A percentile compares a stretch with the other conserved stretches of the same genome.
These are phyloP conservation scores for Ophonus ardosiacus DNA, from an alignment of 2,888 invertebrate species.

Conservation along the genomic window DNA sequence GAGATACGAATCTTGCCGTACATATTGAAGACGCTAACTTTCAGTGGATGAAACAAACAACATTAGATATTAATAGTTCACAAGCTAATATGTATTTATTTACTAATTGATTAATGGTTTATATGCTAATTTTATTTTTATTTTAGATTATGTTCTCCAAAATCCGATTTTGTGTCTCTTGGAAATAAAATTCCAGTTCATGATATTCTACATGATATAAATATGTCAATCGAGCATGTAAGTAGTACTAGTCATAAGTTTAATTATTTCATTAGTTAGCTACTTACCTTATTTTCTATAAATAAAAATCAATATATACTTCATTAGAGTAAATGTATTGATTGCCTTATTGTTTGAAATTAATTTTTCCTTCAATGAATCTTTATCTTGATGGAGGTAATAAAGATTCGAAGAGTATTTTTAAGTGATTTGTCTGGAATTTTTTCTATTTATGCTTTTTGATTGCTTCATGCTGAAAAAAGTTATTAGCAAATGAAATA, in stretches of 20 bases:
- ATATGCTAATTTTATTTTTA: not conserved
- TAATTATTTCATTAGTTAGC: no score
- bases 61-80: slow-evolving; percentile 35
- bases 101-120: not conserved
- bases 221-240: slow-evolving; percentile 57
- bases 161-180: not conserved
- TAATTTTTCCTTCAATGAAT: no score
- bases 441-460: no score
- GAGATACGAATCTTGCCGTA: slow-evolving; percentile 75
- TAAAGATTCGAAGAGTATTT: no score
- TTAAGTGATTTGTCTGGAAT: no score
- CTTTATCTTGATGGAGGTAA: no score
- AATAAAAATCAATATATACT: not conserved
- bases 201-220: slow-evolving; percentile 61
- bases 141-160: slow-evolving; percentile 13
- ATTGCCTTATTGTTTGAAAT: no score
- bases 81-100: slow-evolving; percentile 26
- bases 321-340: not conserved
- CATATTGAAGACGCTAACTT: slow-evolving; percentile 76
- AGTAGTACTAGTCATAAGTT: not conserved
- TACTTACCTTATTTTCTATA: not conserved
- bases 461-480: no score
- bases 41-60: slow-evolving; percentile 71
- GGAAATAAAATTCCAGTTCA: slow-evolving; percentile 30
- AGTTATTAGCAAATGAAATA: no score